A percentile compares a stretch with the other conserved stretches of the same genome.
phyloP scores from a whole-genome alignment of 1,140 invertebrate species.

The Pogonognathellus flavescens region DNA sequence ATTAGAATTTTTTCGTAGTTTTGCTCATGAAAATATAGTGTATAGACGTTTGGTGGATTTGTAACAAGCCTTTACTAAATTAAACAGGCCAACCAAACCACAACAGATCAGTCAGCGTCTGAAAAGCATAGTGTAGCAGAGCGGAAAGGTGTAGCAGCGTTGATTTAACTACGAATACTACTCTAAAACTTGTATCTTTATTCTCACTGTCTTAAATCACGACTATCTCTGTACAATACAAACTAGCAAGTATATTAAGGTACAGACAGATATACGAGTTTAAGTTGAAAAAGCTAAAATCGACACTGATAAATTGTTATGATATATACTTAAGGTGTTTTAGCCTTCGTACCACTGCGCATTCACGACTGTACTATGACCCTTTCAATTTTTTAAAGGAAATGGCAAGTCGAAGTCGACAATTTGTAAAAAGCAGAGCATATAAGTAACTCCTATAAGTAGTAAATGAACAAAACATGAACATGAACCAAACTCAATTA shows the following conservation, averaged over 20 bases:
- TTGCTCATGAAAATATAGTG: no score
- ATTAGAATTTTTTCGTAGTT: no score
- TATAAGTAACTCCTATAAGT: not conserved
- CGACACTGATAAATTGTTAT: not conserved
- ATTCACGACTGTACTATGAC: slow-evolving; percentile 45
- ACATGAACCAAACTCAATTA: not conserved
- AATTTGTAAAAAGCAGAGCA: slow-evolving; percentile 15
- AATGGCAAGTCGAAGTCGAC: slow-evolving; percentile 18
- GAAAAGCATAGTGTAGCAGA: slow-evolving; percentile 24
- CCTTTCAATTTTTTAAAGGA: slow-evolving; percentile 44
- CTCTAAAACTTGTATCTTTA: no score
- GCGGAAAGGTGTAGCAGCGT: slow-evolving; percentile 38
- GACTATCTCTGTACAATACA: no score
- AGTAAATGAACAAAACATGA: not conserved
- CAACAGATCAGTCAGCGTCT: not conserved
- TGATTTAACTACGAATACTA: not conserved
- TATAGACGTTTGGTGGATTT: no score
- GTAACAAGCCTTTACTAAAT: no score
- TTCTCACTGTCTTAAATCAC: not conserved
- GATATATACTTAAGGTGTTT: not conserved
- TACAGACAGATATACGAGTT: no score
- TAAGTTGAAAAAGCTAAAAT: not conserved
- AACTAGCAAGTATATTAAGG: no score
- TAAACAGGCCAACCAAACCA: no score
- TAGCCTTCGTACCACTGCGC: slow-evolving; percentile 37